Base-by-base conservation (phyloP, 2,113 vertebrate species). In the Cololabis saira region DNA sequence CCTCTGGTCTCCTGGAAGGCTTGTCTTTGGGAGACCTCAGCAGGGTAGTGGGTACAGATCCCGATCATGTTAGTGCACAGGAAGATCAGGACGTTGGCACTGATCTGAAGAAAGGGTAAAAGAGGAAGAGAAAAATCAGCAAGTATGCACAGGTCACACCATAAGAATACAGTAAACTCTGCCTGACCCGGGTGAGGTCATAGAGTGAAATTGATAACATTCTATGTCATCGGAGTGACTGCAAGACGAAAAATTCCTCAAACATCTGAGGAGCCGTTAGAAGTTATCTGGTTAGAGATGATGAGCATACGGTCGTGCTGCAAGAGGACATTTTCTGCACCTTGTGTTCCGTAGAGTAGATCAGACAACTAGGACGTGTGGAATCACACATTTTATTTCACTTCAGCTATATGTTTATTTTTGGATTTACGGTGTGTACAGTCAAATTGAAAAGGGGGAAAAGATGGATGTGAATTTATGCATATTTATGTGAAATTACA, bases 1-100 rank as follows among this genome's bases (percentile, higher is more conserved):
- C 96, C 97, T 0, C 96, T 93, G 2, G 97, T 99, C 92, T 99
- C 97, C 85, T 97, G 95, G 90, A 98, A 98, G 61, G 97, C 97
- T 83, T 98, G 97, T 50, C 97, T 95, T 92, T 99, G 97, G 0
- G 97, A 98, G 71, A 99, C 97, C 88, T 99, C 97, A 0, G 96
- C 96, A 0, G 97, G 97, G 79, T 98, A 98, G 88, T 98, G 97
- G 24, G 97, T 98, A 81, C 97, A 99, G 91, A 98, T 95, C 73
- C 97, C 96, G 24, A 98, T 95, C 86, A 97, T 90, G 21, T 98
- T 98, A 83, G 97, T 97, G 90, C 97, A 98, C 61, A 99, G 89
- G 87, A 99, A 97, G 84, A 98, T 95, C 78, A 98, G 83, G 80
- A 93, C 79, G 0, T 98, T 98, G 92, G 96, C 96, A n/a, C 93